A percentile compares a stretch with the other conserved stretches of the same genome.
Evolutionary conservation across 1,140 invertebrate species (phyloP).

Genomic region (Octopus sinensis): DNA sequence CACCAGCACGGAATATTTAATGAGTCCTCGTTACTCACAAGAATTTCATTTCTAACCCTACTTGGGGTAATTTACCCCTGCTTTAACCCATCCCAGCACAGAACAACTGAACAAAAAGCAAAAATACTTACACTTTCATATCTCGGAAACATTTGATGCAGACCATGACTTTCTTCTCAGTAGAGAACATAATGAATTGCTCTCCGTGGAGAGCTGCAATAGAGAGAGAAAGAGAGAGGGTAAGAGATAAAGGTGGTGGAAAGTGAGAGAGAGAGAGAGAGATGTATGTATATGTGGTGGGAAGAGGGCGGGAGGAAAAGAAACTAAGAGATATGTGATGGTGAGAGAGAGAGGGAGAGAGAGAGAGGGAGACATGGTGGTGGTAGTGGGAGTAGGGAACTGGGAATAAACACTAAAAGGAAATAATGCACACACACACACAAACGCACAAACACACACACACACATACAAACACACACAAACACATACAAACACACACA

Average conservation of each 20-base stretch:
- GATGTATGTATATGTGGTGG: too few relatives aligned
- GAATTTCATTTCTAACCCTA: neutral
- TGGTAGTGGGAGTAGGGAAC: too few relatives aligned
- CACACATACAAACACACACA: too few relatives aligned
- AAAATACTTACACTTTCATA: conserved; percentile 49
- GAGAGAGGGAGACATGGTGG: too few relatives aligned
- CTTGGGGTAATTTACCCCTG: neutral
- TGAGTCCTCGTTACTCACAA: neutral
- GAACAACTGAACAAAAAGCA: neutral
- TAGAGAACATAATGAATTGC: conserved; percentile 52
- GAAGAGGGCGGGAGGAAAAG: too few relatives aligned
- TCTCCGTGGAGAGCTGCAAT: conserved; percentile 46
- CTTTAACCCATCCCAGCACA: neutral
- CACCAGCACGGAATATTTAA: neutral
- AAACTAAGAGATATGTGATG: too few relatives aligned
- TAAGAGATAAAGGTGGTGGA: neutral
- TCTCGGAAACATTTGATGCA: conserved; percentile 54
- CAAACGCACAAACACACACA: too few relatives aligned
- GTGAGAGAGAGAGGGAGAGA: too few relatives aligned
- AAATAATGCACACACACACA: too few relatives aligned
- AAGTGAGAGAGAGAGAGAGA: too few relatives aligned
- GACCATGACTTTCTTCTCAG: conserved; percentile 52
- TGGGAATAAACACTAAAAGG: too few relatives aligned
- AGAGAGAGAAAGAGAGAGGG: conserved; percentile 16
- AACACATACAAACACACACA: too few relatives aligned